Evolutionary conservation across 2,797 vertebrate species (phyloP), one percentile per base, ranked within the genome.

Genomic region (Aulostomus chinensis): DNA sequence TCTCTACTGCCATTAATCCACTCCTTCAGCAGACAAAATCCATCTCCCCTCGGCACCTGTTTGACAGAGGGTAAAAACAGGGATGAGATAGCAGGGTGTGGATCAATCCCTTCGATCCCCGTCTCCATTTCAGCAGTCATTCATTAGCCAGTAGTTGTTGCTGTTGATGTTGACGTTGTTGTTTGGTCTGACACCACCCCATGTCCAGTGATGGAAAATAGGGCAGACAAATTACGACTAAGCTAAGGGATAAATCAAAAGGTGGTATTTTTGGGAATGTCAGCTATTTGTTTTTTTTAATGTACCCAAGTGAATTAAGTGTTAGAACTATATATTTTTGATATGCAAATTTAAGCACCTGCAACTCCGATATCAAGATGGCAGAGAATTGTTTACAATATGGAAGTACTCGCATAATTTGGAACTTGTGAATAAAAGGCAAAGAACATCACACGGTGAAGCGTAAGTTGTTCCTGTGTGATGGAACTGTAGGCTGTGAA

Each of bases 1-100:
- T 66, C 51, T 14, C 43, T 17, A 45, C 86, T 58, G 51, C 84
- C 76, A 90, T 91, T 91, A 90, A 91, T 92, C 89, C 89, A 91
- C 81, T 91, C 73, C 80, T 81, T 78, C 48, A 48, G 76, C 86
- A 82, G 86, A 90, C 84, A 84, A 80, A 87, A 90, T 91, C 89
- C 85, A 86, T 92, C 88, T 88, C 89, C 86, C 87, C 71, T 78
- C 51, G 73, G 87, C 88, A 82, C 74, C 86, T 80, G 81, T 87
- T 85, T 90, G 91, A 92, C 89, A 91, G 87, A 86, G 84, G 86
- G 84, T 89, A 91, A 90, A 91, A 92, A 85, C 84, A 83, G 82
- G 77, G 72, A 88, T 85, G 85, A 91, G 88, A 89, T 89, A 88
- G 85, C 73, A 60, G 63, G 81, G 61, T 38, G 42, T 33, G 46